These are phyloP conservation scores for Calliopsis andreniformis DNA, from an alignment of 1,140 invertebrate species.

Conservation along the genomic window DNA sequence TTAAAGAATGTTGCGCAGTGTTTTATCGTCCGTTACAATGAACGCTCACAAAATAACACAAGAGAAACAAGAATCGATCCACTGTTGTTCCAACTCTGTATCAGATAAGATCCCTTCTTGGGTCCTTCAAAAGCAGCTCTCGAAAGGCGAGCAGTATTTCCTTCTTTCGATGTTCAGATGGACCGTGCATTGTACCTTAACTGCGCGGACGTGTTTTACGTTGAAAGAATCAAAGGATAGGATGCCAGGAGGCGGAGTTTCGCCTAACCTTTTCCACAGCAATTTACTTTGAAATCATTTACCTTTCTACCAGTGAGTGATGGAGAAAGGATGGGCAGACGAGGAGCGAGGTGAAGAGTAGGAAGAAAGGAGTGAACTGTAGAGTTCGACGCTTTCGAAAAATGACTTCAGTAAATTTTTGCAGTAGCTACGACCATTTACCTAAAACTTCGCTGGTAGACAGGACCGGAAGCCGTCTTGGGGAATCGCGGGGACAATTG, in stretches of 20 bases:
- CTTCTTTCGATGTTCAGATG: slow-evolving; percentile 41
- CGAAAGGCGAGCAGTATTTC: slow-evolving; percentile 32
- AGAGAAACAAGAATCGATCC: not conserved
- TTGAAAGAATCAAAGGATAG: slow-evolving; percentile 62
- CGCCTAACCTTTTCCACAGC: slow-evolving; percentile 58
- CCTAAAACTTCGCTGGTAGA: slow-evolving; percentile 70
- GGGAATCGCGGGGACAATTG: slow-evolving; percentile 68
- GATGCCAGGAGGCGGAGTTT: slow-evolving; percentile 30
- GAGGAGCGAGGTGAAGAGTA: slow-evolving; percentile 18
- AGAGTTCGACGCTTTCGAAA: slow-evolving; percentile 72
- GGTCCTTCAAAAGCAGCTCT: slow-evolving; percentile 24
- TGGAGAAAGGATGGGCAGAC: slow-evolving; percentile 37
- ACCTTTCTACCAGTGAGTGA: slow-evolving; percentile 43
- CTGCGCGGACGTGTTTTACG: slow-evolving; percentile 59
- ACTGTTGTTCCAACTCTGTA: not conserved
- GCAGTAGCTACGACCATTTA: slow-evolving; percentile 77
- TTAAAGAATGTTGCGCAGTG: not conserved
- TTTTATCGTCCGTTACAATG: not conserved
- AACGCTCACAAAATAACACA: not conserved
- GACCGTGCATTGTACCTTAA: slow-evolving; percentile 50
- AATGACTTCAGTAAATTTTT: slow-evolving; percentile 77
- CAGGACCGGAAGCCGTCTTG: slow-evolving; percentile 62
- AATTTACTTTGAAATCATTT: slow-evolving; percentile 73
- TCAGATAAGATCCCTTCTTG: slow-evolving; percentile 28
- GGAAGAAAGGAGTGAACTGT: slow-evolving; percentile 32